Base-by-base conservation (phyloP, 2,888 invertebrate genomes). In the Rhagium mordax region DNA sequence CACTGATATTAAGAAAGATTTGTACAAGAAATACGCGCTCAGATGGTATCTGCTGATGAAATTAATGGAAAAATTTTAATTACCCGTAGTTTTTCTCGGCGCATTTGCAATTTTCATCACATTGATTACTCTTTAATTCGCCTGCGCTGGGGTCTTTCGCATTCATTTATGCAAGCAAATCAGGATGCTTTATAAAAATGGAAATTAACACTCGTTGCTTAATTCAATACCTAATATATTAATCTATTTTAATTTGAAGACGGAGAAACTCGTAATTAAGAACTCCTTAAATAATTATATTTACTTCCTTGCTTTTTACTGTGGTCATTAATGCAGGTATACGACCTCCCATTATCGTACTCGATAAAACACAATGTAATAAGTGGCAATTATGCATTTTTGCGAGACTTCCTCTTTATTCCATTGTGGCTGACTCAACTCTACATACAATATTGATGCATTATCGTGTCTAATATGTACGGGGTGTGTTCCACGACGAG, bases 51-150 rank as follows among this genome's bases (percentile, higher is more conserved):
- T 57, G 29, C 29, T 55, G 53, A 59, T 67, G 57, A 57, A 55
- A 74, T 69, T 71, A 76, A 74, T 76, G 74, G 66, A 51, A 72
- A 74, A 74, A 74, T 71, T 71, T 49, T 57, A 70, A 73, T 73
- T 59, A 24, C 49, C 18, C 20, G 53, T 61, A 64, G 69, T 33
- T 76, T 76, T 76, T 69, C 64, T 64, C 61, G 51, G 18, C 33
- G 33, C 48, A 24, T 66, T 57, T 29, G 67, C 69, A 24, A 69
- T 72, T 70, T 75, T 65, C 57, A 53, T 66, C 55, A 53, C 66
- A 71, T 51, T 74, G 69, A 76, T 76, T 76, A 51, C 62, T 24
- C 51, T 70, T 59, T 53, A 65, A 75, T 75, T 73, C 55, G 48
- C 70, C 72, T 70, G 69, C 66, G 59, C 60, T 70, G 64, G 24